phyloP scores from a whole-genome alignment of 2,888 invertebrate species.

The Caenorhabditis afra region DNA sequence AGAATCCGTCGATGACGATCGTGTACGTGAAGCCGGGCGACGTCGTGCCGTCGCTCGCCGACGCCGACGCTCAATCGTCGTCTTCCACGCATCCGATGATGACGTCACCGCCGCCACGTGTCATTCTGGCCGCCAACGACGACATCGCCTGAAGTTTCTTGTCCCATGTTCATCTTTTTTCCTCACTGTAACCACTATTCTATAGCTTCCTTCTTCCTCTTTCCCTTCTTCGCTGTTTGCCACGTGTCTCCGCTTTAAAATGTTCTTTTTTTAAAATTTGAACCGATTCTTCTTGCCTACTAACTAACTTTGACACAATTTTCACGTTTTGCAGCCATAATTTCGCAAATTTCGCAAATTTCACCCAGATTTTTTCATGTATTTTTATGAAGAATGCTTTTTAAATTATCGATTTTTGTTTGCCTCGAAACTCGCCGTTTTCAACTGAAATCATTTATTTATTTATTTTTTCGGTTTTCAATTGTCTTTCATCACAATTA shows the following conservation, averaged over 20 bases:
- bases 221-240: background rate
- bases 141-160: slow-evolving; percentile 31
- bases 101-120: slow-evolving; percentile 54
- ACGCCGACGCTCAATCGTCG: slow-evolving; percentile 1
- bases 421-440: no score
- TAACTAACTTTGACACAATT: no score
- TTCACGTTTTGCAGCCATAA: no score
- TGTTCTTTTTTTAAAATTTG: background rate
- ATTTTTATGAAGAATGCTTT: background rate
- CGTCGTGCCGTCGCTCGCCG: background rate
- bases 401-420: no score
- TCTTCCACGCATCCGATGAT: background rate
- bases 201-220: no score
- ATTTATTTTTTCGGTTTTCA: no score
- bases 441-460: no score
- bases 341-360: background rate
- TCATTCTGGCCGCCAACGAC: slow-evolving; percentile 52
- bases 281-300: background rate
- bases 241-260: slow-evolving; percentile 20
- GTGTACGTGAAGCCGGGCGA: slow-evolving; percentile 37
- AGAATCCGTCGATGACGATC: slow-evolving; percentile 37
- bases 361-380: background rate
- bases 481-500: no score
- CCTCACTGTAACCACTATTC: background rate
- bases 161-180: background rate